These are phyloP conservation scores for Epirrhoe tristata DNA, from an alignment of 2,888 invertebrate genomes.

Conservation along the genomic window DNA sequence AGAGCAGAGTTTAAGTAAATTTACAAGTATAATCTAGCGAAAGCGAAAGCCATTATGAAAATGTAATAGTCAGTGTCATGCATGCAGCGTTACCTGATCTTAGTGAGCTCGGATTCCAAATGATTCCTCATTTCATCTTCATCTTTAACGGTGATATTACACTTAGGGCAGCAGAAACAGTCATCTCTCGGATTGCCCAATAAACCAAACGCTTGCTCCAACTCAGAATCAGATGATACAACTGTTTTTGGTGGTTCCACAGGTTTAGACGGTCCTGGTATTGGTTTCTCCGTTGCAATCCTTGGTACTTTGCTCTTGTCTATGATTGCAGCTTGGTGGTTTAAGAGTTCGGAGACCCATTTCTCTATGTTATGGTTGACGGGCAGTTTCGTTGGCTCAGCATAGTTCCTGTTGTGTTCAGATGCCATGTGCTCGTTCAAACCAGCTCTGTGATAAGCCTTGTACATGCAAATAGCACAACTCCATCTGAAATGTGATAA, in stretches of 20 bases:
- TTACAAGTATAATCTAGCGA: neutral
- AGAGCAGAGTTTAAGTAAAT: conserved; percentile 20
- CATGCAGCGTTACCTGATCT: conserved; percentile 64
- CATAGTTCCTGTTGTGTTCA: conserved; percentile 69
- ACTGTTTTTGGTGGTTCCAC: conserved; percentile 25
- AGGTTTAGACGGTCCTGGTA: conserved; percentile 31
- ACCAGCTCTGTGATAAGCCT: conserved; percentile 82
- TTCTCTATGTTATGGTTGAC: conserved; percentile 76
- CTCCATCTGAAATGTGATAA: conserved; percentile 79
- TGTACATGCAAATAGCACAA: conserved; percentile 85
- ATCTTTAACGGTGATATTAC: conserved; percentile 54
- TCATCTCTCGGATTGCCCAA: conserved; percentile 58
- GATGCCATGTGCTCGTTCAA: conserved; percentile 82
- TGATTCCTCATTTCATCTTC: conserved; percentile 66
- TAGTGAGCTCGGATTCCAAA: conserved; percentile 70
- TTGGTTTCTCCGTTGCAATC: conserved; percentile 44
- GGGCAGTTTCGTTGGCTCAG: conserved; percentile 69
- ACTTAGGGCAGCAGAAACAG: conserved; percentile 71
- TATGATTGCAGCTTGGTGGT: conserved; percentile 64
- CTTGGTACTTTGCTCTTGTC: conserved; percentile 59
- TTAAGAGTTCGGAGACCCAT: conserved; percentile 77
- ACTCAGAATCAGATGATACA: conserved; percentile 41
- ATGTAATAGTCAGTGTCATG: neutral
- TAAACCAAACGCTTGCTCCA: conserved; percentile 65
- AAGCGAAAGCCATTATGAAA: conserved; percentile 4